phyloP scores from a whole-genome alignment of 2,113 vertebrate genomes.

The Megalops atlanticus region DNA sequence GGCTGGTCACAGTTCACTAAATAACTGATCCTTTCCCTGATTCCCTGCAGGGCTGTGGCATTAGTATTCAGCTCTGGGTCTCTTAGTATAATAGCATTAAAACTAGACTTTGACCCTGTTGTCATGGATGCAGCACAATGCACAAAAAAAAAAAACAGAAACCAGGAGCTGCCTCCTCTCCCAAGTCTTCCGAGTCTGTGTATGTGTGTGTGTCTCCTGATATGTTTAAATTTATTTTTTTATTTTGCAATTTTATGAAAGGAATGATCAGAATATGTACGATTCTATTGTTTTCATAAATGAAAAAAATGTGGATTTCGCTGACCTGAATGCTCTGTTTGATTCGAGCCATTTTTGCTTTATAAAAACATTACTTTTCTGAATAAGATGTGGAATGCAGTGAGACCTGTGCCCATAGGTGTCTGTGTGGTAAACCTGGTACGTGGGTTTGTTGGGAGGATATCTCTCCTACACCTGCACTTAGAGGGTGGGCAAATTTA shows the following conservation, averaged over 20 bases:
- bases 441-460: neutral
- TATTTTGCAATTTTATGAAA: slow-evolving; percentile 8
- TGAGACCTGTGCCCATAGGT: slow-evolving; percentile 12
- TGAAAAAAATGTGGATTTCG: neutral
- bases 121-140: slow-evolving; percentile 78
- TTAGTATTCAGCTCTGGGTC: slow-evolving; percentile 78
- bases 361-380: slow-evolving; percentile 8
- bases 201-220: neutral
- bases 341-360: slow-evolving; percentile 7
- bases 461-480: neutral
- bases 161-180: slow-evolving; percentile 51
- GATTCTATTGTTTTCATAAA: slow-evolving; percentile 25
- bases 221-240: slow-evolving; percentile 41
- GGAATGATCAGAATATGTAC: slow-evolving; percentile 5
- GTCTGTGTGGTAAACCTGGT: neutral
- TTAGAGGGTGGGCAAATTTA: slow-evolving; percentile 18
- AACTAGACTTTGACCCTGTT: slow-evolving; percentile 76
- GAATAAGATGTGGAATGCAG: neutral
- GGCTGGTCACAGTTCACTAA: slow-evolving; percentile 63
- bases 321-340: neutral
- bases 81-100: slow-evolving; percentile 82
- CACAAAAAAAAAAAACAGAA: slow-evolving; percentile 57
- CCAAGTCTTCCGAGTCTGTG: neutral
- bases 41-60: slow-evolving; percentile 69
- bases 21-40: slow-evolving; percentile 72